Percentiles rank a stretch among this genome's conserved stretches.
phyloP scores from a whole-genome alignment of 1,140 invertebrate species.

The Marisa cornuarietis region DNA sequence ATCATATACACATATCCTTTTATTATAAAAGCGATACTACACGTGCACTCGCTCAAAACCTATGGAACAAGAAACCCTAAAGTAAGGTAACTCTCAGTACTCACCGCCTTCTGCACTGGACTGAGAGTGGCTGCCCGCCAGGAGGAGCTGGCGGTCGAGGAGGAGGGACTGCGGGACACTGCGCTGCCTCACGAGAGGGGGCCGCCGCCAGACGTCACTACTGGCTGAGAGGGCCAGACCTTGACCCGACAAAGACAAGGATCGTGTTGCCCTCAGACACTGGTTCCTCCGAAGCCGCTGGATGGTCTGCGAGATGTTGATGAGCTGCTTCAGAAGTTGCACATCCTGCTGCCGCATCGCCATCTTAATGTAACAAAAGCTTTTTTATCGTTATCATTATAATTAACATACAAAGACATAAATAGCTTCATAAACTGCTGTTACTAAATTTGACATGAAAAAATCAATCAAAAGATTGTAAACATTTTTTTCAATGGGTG shows the following conservation, averaged over 20 bases:
- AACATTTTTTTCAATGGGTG: no score
- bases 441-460: no score
- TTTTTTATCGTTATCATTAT: no score
- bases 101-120: neutral
- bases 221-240: neutral
- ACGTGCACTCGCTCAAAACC: neutral
- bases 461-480: no score
- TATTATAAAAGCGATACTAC: no score
- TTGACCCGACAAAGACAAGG: constrained; percentile 12
- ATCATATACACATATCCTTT: no score
- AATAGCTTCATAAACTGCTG: no score
- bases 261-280: neutral
- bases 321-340: constrained; percentile 37
- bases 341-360: constrained; percentile 36
- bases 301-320: constrained; percentile 34
- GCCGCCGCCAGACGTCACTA: neutral
- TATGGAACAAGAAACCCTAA: neutral
- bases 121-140: neutral
- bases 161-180: neutral
- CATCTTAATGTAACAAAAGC: constrained; percentile 18
- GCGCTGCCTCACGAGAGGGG: neutral
- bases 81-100: neutral
- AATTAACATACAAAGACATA: neutral
- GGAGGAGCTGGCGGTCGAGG: neutral
- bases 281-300: constrained; percentile 18